Conservation (phyloP, 1,140 invertebrate genomes). For the Patella vulgata region DNA sequence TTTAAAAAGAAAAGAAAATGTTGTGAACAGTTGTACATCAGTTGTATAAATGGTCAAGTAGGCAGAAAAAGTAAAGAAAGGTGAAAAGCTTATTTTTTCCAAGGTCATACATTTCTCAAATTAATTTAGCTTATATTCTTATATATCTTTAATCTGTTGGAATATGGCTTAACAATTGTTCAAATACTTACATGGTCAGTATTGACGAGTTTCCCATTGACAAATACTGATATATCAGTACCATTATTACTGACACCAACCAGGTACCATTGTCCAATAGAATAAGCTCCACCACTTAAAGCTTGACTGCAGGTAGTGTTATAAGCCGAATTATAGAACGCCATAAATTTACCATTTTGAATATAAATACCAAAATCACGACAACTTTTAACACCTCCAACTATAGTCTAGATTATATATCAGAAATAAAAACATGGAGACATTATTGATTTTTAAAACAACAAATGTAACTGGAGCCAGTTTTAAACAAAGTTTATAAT, state of each 20-base stretch:
- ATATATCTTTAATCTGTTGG: too few species aligned
- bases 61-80: too few species aligned
- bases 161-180: too few species aligned
- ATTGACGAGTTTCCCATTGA: too few species aligned
- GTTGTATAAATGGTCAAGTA: too few species aligned
- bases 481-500: neutral
- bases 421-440: neutral
- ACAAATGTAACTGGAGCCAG: neutral
- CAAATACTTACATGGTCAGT: too few species aligned
- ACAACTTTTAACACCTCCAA: conserved; percentile 41
- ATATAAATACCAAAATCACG: conserved; percentile 46
- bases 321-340: conserved; percentile 26
- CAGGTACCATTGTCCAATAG: conserved; percentile 43
- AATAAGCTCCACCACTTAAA: conserved; percentile 7
- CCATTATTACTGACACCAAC: conserved; percentile 44
- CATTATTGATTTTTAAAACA: too few species aligned
- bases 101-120: too few species aligned
- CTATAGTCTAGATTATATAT: conserved; percentile 47
- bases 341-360: conserved; percentile 42
- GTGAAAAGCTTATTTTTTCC: too few species aligned
- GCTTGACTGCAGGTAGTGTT: neutral
- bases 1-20: too few species aligned
- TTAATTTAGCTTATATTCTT: too few species aligned
- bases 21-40: too few species aligned
- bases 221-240: conserved; percentile 39